phyloP scores from a whole-genome alignment of 2,113 vertebrate species.

The Nothobranchius kuhntae region DNA sequence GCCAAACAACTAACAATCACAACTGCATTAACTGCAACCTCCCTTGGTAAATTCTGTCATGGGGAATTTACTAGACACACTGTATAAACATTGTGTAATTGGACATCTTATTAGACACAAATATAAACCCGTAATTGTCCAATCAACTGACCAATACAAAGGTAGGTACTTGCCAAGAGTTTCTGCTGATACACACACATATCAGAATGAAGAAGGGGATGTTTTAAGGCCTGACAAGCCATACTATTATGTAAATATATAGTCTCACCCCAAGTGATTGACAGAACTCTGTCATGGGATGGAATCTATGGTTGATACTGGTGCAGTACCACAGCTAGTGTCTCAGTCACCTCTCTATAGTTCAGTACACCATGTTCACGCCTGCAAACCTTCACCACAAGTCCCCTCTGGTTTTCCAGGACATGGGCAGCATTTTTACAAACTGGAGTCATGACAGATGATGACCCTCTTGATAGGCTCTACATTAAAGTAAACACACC shows the following conservation, averaged over 20 bases:
- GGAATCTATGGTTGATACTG: too few relatives aligned
- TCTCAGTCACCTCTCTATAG: conserved; percentile 52
- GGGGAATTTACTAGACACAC: background rate
- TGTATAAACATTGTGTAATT: background rate
- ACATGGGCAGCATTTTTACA: conserved; percentile 38
- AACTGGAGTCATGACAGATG: conserved; percentile 72
- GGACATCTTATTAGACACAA: background rate
- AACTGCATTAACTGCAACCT: too few relatives aligned
- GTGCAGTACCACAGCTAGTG: conserved; percentile 46
- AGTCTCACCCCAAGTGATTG: too few relatives aligned
- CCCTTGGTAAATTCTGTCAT: background rate
- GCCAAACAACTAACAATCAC: too few relatives aligned
- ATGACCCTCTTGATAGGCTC: conserved; percentile 88
- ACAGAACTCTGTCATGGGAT: too few relatives aligned
- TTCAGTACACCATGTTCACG: too few relatives aligned
- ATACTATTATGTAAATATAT: too few relatives aligned
- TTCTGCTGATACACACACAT: background rate
- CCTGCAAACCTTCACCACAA: conserved; percentile 73
- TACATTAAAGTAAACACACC: conserved; percentile 98
- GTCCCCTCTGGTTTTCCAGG: conserved; percentile 56
- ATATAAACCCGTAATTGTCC: background rate
- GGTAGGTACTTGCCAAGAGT: background rate
- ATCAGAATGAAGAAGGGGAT: background rate
- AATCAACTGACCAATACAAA: background rate
- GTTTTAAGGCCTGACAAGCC: background rate